Base-by-base conservation (phyloP, 2,888 invertebrate species). In the Desoria tigrina region DNA sequence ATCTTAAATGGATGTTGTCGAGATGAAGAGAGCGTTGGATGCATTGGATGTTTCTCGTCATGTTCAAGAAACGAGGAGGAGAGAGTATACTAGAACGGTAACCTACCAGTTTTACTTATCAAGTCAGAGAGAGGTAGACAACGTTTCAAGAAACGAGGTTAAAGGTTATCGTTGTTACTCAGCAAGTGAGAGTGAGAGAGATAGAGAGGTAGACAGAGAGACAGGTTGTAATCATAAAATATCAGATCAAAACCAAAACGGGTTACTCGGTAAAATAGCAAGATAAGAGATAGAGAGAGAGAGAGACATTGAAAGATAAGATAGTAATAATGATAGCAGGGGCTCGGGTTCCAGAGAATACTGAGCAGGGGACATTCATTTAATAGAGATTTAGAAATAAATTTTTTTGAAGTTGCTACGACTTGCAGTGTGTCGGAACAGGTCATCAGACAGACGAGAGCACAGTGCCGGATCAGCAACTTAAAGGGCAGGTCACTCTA, bases 401-500 rank as follows among this genome's bases (percentile, higher is more conserved):
- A 18, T 24, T 9, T 24, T 21, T 24, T 7, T 51, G 24, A 51
- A 51, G 16, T 26, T 51, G 51, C 24, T 16, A 26, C 21, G 9
- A 16, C 18, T 7, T n/a, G n/a, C 49, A 18, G 49, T 49, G 18
- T 16, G 39, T 9, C 9, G 45, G n/a, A 45, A 26, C 26, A 51
- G 51, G 51, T 24, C 51, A 51, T 24, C 51, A 51, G 51, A 51
- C 51, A 51, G 24, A 51, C 51, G 51, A 51, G 51, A 51, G 51
- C 51, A 51, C 24, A 51, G 45, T 45, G 45, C 45, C 45, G n/a
- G n/a, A 45, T 16, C n/a, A 16, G 21, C 45, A 45, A 45, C n/a
- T 18, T 45, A 21, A 45, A 45, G 21, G n/a, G 4, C 21, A 45
- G 45, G 45, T 45, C 45, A 45, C 45, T 45, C 18, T 18, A 45